Conservation (phyloP, 2,113 vertebrate species). For the Hyaena hyaena region DNA sequence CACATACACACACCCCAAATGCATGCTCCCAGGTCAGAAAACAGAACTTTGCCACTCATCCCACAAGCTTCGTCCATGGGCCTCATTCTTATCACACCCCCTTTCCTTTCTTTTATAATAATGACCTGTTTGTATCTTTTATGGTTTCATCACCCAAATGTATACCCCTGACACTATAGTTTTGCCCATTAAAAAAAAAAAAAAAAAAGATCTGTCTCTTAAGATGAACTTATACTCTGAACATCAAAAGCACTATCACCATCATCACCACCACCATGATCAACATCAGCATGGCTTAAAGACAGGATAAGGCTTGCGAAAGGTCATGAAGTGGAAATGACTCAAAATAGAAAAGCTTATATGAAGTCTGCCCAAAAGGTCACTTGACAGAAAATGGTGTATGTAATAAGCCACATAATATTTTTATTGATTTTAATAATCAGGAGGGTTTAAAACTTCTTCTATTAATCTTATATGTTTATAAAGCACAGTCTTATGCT, state of each 20-base stretch:
- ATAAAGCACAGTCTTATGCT: neutral
- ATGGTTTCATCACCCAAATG: neutral
- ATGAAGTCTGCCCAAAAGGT: neutral
- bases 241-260: neutral
- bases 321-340: neutral
- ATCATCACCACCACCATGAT: neutral
- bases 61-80: neutral
- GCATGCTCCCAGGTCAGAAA: neutral
- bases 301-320: neutral
- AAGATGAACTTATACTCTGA: neutral
- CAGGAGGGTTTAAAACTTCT: neutral
- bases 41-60: neutral
- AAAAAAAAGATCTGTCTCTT: neutral
- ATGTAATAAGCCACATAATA: neutral
- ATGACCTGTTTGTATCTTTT: neutral
- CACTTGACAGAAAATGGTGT: slow-evolving; percentile 9
- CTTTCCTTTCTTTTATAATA: neutral
- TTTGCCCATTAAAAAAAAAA: neutral
- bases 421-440: slow-evolving; percentile 27
- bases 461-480: neutral
- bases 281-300: neutral
- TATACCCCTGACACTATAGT: neutral
- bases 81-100: neutral
- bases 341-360: slow-evolving; percentile 12
- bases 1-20: neutral